These are phyloP conservation scores for human (Homo sapiens) DNA, from an alignment of 2,113 vertebrate species.

Conservation along the genomic window DNA sequence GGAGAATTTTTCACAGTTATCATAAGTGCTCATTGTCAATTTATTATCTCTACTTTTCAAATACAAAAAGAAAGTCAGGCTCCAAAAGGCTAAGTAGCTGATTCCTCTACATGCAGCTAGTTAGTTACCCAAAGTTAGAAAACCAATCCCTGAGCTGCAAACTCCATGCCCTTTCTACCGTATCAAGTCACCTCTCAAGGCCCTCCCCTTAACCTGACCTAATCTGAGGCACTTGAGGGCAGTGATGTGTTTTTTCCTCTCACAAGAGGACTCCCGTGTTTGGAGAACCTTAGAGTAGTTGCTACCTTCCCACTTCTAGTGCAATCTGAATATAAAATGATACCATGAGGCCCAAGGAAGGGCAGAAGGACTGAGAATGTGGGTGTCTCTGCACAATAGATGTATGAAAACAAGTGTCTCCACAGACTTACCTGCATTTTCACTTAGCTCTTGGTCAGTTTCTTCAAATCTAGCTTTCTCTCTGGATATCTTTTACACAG, in stretches of 20 bases:
- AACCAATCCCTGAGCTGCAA: background rate
- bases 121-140: background rate
- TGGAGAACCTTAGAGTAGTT: fast-evolving
- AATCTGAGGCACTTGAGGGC: background rate
- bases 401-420: background rate
- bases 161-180: background rate
- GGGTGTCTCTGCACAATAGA: background rate
- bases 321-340: background rate
- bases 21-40: background rate
- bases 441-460: background rate
- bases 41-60: slow-evolving; percentile 8
- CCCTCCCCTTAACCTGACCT: background rate
- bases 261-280: background rate
- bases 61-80: background rate
- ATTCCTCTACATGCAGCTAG: background rate
- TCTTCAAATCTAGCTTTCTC: background rate
- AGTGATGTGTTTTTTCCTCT: background rate
- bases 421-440: background rate
- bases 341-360: background rate
- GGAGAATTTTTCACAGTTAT: background rate
- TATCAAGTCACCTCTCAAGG: no score
- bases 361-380: background rate
- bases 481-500: background rate
- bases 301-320: background rate
- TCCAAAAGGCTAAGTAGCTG: background rate